A percentile compares a stretch with the other conserved stretches of the same genome.
phyloP scores from a whole-genome alignment of 2,888 invertebrate species.

The Drosophila gaucha region DNA sequence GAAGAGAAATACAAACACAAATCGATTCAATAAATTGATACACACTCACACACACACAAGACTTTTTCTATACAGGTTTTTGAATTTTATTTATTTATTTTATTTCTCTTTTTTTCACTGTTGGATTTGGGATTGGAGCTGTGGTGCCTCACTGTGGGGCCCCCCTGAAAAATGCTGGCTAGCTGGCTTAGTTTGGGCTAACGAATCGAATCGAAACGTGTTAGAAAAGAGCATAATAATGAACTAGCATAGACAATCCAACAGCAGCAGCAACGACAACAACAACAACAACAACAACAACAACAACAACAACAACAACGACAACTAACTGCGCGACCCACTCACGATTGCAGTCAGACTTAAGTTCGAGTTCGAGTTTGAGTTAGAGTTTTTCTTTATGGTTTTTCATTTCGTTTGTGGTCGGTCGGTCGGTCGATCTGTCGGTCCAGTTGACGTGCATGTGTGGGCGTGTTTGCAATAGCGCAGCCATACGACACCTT shows the following conservation, averaged over 20 bases:
- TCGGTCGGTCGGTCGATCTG: constrained; percentile 18
- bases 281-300: constrained; percentile 16
- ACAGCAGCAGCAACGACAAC: no score
- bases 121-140: constrained; percentile 7
- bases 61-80: constrained; percentile 63
- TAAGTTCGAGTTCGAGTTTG: constrained; percentile 17
- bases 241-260: constrained; percentile 44
- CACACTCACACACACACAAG: constrained; percentile 1
- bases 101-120: constrained; percentile 1
- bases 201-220: constrained; percentile 67
- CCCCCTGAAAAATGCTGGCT: constrained; percentile 13
- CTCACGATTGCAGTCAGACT: constrained; percentile 24
- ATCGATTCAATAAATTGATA: constrained; percentile 71
- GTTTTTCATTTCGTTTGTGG: constrained; percentile 56
- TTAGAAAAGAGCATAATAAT: constrained; percentile 73
- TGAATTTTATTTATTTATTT: constrained; percentile 20
- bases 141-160: constrained; percentile 49
- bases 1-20: constrained; percentile 59
- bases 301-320: constrained; percentile 2
- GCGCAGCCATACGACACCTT: constrained; percentile 55
- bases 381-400: constrained; percentile 50
- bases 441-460: constrained; percentile 48
- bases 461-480: constrained; percentile 46
- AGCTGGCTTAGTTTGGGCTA: constrained; percentile 44
- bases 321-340: constrained; percentile 18